Conservation (phyloP, 2,888 invertebrate species). For the Sphaerophoria taeniata region DNA sequence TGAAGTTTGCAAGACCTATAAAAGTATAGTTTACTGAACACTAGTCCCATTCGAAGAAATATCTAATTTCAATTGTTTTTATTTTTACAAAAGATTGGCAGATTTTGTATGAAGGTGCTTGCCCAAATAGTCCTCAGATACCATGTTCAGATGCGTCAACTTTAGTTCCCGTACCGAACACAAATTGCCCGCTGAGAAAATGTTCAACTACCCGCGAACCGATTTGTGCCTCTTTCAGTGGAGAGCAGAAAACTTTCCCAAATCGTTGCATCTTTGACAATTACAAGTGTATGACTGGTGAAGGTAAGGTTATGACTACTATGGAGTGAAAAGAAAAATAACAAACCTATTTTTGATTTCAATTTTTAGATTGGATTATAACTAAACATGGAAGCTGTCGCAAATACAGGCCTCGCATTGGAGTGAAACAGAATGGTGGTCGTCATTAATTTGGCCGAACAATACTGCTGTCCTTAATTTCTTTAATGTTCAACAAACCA, state of each 20-base stretch:
- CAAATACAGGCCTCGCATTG: background rate
- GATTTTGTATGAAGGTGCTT: slow-evolving; percentile 9
- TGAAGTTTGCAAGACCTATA: slow-evolving; percentile 41
- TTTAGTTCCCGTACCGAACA: background rate
- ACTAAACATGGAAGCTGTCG: background rate
- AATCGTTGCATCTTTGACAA: slow-evolving; percentile 33
- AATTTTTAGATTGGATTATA: slow-evolving; percentile 35
- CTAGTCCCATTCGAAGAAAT: background rate
- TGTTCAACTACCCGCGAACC: slow-evolving; percentile 23
- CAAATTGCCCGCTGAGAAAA: background rate
- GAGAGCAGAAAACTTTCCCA: slow-evolving; percentile 25
- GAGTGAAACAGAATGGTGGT: too few species aligned
- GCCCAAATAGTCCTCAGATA: background rate
- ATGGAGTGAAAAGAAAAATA: background rate
- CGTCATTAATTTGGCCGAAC: too few species aligned
- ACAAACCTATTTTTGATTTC: background rate
- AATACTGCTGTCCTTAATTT: too few species aligned
- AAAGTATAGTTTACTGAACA: slow-evolving; percentile 8
- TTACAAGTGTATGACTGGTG: slow-evolving; percentile 20
- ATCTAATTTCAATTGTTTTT: background rate
- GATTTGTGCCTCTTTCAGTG: slow-evolving; percentile 34
- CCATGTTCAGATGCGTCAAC: background rate
- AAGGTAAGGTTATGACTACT: background rate
- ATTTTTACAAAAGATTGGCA: slow-evolving; percentile 19
- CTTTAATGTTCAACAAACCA: too few species aligned